These are phyloP conservation scores for Steinernema scapterisci DNA, from an alignment of 2,888 invertebrate genomes.

Conservation along the genomic window DNA sequence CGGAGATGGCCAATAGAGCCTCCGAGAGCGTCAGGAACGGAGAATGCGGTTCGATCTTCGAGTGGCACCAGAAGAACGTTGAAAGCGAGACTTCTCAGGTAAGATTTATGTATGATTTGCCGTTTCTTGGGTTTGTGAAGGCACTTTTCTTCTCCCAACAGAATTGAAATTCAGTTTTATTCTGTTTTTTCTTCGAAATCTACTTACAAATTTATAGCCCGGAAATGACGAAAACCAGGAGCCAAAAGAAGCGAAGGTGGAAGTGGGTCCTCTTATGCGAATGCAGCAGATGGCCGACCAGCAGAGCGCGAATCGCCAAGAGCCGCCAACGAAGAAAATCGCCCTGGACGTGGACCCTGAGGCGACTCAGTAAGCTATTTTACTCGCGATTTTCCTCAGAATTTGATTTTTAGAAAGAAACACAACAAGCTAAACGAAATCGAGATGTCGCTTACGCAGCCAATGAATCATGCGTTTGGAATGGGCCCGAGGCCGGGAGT, in stretches of 20 bases:
- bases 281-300: conserved; percentile 29
- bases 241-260: conserved; percentile 11
- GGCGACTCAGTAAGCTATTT: neutral
- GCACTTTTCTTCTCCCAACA: no score
- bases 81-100: neutral
- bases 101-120: neutral
- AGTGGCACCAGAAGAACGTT: conserved; percentile 28
- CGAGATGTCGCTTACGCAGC: conserved; percentile 13
- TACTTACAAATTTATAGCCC: neutral
- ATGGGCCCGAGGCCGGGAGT: neutral
- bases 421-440: conserved; percentile 17
- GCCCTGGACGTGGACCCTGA: conserved; percentile 11
- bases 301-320: neutral
- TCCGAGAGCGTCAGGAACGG: neutral
- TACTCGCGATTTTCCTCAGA: neutral
- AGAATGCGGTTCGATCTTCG: conserved; percentile 15
- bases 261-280: conserved; percentile 19
- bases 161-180: no score
- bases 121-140: no score
- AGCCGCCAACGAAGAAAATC: neutral
- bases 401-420: conserved; percentile 1
- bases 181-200: neutral
- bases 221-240: conserved; percentile 16
- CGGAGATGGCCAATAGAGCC: conserved; percentile 23
- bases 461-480: neutral